Evolutionary conservation across 2,888 invertebrate genomes (phyloP).

Genomic region (Cecidostiba fungosa): DNA sequence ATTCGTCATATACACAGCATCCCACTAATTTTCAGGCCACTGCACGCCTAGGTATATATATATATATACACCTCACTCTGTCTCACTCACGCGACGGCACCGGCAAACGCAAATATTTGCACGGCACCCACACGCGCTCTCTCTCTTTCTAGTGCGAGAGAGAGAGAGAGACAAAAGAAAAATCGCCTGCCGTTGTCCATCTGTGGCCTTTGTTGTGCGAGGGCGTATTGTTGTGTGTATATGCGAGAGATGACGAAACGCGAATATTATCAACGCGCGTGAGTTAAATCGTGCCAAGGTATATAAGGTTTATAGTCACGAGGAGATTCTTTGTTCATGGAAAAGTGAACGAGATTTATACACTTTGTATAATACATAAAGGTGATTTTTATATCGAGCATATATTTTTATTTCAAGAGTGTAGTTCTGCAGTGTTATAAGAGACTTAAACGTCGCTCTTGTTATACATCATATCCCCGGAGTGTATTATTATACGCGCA

Average conservation of each 20-base stretch:
- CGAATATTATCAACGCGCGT: slow-evolving; percentile 25
- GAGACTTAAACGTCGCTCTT: neutral
- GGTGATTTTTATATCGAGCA: neutral
- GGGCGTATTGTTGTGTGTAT: neutral
- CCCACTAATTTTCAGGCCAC: slow-evolving; percentile 44
- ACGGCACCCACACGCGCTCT: neutral
- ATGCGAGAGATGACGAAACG: slow-evolving; percentile 32
- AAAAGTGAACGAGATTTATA: neutral
- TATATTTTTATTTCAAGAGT: neutral
- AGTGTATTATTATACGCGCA: slow-evolving; percentile 1
- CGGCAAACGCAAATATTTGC: slow-evolving; percentile 49
- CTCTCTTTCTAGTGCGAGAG: neutral
- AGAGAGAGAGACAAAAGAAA: slow-evolving; percentile 60
- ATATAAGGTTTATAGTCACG: neutral
- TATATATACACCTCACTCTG: neutral
- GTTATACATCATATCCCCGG: neutral
- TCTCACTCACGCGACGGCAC: neutral
- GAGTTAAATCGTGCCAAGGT: slow-evolving; percentile 39
- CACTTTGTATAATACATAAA: neutral
- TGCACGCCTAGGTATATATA: neutral
- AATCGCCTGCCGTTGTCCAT: slow-evolving; percentile 39
- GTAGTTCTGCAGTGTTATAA: too few relatives aligned
- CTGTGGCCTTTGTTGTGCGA: slow-evolving; percentile 37
- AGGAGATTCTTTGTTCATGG: neutral
- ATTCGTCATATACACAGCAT: neutral